phyloP scores from a whole-genome alignment of 2,888 invertebrate species.

The Tridacna gigas region DNA sequence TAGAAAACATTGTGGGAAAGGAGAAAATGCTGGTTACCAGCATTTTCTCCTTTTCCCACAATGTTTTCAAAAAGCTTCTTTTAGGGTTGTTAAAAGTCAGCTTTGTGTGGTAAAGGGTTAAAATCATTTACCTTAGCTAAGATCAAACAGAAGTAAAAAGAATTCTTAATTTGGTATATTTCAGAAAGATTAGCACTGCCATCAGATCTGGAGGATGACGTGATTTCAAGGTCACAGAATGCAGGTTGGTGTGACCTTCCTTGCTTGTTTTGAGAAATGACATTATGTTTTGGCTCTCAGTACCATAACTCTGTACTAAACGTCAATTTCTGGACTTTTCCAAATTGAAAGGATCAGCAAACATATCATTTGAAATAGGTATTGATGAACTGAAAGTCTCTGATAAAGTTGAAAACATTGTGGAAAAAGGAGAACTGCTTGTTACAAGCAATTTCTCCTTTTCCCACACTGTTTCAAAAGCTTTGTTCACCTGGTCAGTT shows the following conservation, averaged over 20 bases:
- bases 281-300: too few relatives aligned
- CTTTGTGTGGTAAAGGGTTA: too few relatives aligned
- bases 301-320: too few relatives aligned
- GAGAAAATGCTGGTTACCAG: neutral
- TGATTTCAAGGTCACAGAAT: conserved; percentile 57
- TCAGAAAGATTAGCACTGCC: conserved; percentile 73
- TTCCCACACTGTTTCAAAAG: neutral
- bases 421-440: neutral
- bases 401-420: neutral
- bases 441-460: neutral
- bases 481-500: too few relatives aligned
- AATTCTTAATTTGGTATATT: conserved; percentile 1
- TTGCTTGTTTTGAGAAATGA: too few relatives aligned
- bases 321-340: too few relatives aligned
- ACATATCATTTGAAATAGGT: too few relatives aligned
- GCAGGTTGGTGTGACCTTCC: conserved; percentile 24
- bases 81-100: neutral
- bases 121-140: too few relatives aligned
- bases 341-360: too few relatives aligned
- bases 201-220: conserved; percentile 76
- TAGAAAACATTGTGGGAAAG: neutral
- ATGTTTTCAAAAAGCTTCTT: neutral
- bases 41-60: neutral
- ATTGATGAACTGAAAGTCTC: too few relatives aligned
- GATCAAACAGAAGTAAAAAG: too few relatives aligned